These are phyloP conservation scores for Phalacrocorax carbo DNA, from an alignment of 2,113 vertebrate genomes.

Conservation along the genomic window DNA sequence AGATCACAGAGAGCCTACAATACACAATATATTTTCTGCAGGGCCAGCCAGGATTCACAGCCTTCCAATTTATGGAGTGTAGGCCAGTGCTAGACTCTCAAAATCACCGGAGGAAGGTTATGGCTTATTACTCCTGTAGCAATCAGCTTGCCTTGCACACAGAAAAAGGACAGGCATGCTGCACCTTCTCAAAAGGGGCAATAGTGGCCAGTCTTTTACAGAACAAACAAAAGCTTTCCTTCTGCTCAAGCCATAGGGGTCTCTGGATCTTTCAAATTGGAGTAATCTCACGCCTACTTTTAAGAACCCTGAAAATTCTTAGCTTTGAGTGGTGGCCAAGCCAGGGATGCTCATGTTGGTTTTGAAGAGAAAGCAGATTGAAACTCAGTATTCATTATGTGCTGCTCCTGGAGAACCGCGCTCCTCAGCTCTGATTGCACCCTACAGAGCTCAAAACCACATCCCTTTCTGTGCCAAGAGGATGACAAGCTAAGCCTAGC, in stretches of 20 bases:
- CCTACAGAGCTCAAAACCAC: conserved; percentile 42
- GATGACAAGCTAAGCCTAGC: conserved; percentile 48
- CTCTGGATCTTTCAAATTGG: background rate
- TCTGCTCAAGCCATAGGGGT: background rate
- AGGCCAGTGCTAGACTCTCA: background rate
- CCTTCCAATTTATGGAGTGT: background rate
- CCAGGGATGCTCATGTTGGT: background rate
- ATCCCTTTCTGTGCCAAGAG: background rate
- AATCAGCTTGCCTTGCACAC: background rate
- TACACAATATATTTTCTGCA: background rate
- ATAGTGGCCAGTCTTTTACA: background rate
- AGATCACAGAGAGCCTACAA: background rate
- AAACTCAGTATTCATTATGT: background rate
- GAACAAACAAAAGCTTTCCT: background rate
- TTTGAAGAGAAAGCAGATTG: conserved; percentile 32
- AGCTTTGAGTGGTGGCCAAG: background rate
- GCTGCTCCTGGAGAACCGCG: background rate
- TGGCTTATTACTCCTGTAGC: background rate
- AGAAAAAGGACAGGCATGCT: background rate
- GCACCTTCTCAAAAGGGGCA: background rate
- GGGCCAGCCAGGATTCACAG: background rate
- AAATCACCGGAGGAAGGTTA: background rate
- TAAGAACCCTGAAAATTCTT: background rate
- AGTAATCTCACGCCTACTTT: background rate
- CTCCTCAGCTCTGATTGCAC: background rate